These are phyloP conservation scores for Discoglossus pictus DNA, from an alignment of 2,797 vertebrate genomes.

Conservation along the genomic window DNA sequence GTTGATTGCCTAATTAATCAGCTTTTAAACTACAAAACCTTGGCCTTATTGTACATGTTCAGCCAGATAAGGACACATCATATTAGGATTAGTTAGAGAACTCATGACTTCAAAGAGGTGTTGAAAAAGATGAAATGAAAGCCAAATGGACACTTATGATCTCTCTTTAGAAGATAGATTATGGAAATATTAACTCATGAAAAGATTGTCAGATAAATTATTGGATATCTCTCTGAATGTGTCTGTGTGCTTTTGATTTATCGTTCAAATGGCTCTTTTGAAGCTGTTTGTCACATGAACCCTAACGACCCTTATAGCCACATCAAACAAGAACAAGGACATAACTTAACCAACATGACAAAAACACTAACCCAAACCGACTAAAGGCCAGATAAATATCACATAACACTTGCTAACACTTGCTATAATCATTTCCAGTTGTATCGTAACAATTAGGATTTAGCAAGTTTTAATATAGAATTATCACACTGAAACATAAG, in stretches of 20 bases:
- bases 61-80: slow-evolving; percentile 3
- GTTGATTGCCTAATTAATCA: neutral
- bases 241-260: neutral
- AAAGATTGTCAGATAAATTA: slow-evolving; percentile 5
- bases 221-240: neutral
- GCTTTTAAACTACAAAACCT: neutral
- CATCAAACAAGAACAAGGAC: too few species aligned
- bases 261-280: neutral
- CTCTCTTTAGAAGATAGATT: slow-evolving; percentile 13
- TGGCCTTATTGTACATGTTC: slow-evolving; percentile 3
- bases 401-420: too few species aligned
- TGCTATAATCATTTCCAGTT: too few species aligned
- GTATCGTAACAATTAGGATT: too few species aligned
- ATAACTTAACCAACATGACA: too few species aligned
- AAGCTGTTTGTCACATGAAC: neutral
- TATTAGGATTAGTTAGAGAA: neutral
- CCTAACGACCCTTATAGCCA: too few species aligned
- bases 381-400: too few species aligned
- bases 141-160: neutral
- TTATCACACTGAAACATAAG: too few species aligned
- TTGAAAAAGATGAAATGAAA: slow-evolving; percentile 6
- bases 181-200: neutral
- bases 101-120: slow-evolving; percentile 11
- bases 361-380: too few species aligned
- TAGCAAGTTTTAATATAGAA: too few species aligned